Evolutionary conservation across 2,888 invertebrate species (phyloP).

Genomic region (Alloscopus bannaensis): DNA sequence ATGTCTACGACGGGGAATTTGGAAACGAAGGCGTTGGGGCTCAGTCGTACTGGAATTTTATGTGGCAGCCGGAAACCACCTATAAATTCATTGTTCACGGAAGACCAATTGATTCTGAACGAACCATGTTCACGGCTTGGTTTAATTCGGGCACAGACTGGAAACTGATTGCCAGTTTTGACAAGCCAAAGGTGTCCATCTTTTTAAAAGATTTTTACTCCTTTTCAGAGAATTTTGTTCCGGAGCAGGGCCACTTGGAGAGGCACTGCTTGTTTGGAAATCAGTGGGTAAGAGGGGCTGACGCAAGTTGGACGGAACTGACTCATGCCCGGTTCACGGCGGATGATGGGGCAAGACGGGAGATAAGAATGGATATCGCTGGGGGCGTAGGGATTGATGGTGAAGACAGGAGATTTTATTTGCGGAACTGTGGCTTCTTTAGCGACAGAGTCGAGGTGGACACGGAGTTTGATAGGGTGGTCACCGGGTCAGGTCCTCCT

Average conservation of each 20-base stretch:
- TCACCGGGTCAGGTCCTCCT: slow-evolving; percentile 21
- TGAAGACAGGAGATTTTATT: slow-evolving; percentile 50
- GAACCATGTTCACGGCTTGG: slow-evolving; percentile 69
- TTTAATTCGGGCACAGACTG: slow-evolving; percentile 60
- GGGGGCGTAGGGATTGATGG: slow-evolving; percentile 61
- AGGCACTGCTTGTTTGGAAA: slow-evolving; percentile 60
- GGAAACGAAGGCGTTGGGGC: slow-evolving; percentile 71
- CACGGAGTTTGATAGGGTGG: slow-evolving; percentile 36
- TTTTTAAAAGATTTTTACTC: slow-evolving; percentile 61
- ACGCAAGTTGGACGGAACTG: slow-evolving; percentile 65
- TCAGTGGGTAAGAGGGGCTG: slow-evolving; percentile 61
- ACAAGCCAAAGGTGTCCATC: slow-evolving; percentile 64
- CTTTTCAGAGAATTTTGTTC: slow-evolving; percentile 70
- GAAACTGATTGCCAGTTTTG: slow-evolving; percentile 66
- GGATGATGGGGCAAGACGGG: slow-evolving; percentile 60
- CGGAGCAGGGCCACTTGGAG: slow-evolving; percentile 62
- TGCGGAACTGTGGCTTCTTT: slow-evolving; percentile 69
- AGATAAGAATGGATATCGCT: slow-evolving; percentile 62
- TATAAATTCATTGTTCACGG: slow-evolving; percentile 61
- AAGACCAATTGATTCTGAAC: slow-evolving; percentile 58
- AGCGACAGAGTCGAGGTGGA: slow-evolving; percentile 52
- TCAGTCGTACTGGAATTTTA: slow-evolving; percentile 66
- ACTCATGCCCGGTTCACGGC: slow-evolving; percentile 63
- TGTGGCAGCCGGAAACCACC: slow-evolving; percentile 65
- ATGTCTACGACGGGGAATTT: slow-evolving; percentile 67